Percentiles rank a stretch among this genome's conserved stretches.
These are phyloP conservation scores for Helobdella robusta DNA, from an alignment of 2,888 invertebrate genomes.

Conservation along the genomic window DNA sequence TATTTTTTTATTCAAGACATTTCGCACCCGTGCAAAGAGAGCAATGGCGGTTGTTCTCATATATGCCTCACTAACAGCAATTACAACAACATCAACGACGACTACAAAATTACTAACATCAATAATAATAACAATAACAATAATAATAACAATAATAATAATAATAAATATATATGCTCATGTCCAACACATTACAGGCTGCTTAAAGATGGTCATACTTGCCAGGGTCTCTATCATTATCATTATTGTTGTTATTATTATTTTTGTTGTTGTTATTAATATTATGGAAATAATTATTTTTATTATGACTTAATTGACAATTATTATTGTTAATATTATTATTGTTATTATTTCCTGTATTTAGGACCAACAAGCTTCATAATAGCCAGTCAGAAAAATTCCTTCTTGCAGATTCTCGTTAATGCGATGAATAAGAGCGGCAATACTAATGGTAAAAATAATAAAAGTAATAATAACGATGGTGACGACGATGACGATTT, in stretches of 20 bases:
- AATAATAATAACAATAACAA: slow-evolving; percentile 8
- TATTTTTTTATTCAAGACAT: too few relatives aligned
- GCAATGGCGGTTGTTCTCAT: slow-evolving; percentile 79
- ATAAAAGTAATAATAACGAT: too few relatives aligned
- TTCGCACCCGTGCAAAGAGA: slow-evolving; percentile 59
- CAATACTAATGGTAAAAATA: too few relatives aligned
- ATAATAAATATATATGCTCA: background rate
- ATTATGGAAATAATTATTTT: background rate
- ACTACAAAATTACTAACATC: background rate
- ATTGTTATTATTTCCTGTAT: background rate
- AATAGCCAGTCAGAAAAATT: too few relatives aligned
- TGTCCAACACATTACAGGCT: slow-evolving; percentile 1
- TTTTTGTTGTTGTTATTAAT: background rate
- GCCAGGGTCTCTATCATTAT: background rate
- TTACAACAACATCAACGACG: background rate
- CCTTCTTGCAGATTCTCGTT: too few relatives aligned
- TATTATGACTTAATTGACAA: background rate
- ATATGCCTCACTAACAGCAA: slow-evolving; percentile 59
- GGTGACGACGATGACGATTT: too few relatives aligned
- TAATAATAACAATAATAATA: background rate
- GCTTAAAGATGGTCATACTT: background rate
- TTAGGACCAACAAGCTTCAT: too few relatives aligned
- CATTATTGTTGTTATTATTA: background rate
- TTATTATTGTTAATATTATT: background rate
- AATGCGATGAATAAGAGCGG: too few relatives aligned